These are phyloP conservation scores for Lepidurus packardi DNA, from an alignment of 1,140 invertebrate genomes.

Conservation along the genomic window DNA sequence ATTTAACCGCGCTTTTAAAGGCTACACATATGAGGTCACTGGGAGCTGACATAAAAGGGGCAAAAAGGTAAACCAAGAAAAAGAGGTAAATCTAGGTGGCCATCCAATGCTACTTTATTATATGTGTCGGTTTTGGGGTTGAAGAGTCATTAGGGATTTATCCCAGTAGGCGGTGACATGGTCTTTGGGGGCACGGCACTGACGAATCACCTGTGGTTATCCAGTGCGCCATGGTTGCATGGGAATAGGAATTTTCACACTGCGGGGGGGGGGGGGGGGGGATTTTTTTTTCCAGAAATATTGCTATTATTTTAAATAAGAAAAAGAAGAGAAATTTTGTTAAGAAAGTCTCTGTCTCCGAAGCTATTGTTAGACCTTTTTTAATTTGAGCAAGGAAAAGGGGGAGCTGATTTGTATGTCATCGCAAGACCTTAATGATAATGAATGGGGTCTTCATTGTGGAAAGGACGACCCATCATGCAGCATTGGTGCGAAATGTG, in stretches of 20 bases:
- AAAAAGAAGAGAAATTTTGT: background rate
- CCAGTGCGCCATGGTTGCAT: background rate
- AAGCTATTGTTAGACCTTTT: too few relatives aligned
- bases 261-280: background rate
- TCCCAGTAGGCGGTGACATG: conserved; percentile 5
- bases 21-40: background rate
- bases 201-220: conserved; percentile 21
- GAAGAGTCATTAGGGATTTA: background rate
- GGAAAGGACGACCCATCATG: background rate
- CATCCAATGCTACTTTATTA: background rate
- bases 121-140: background rate
- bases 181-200: background rate
- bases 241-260: background rate
- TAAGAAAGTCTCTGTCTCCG: too few relatives aligned
- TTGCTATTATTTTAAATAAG: background rate
- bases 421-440: background rate
- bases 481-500: background rate
- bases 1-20: conserved; percentile 25
- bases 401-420: background rate
- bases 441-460: background rate
- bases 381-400: background rate
- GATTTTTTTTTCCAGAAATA: background rate
- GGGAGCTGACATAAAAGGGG: too few relatives aligned
- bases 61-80: background rate
- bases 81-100: conserved; percentile 3